Base-by-base conservation (phyloP, 2,888 invertebrate species). In the Polia nebulosa region DNA sequence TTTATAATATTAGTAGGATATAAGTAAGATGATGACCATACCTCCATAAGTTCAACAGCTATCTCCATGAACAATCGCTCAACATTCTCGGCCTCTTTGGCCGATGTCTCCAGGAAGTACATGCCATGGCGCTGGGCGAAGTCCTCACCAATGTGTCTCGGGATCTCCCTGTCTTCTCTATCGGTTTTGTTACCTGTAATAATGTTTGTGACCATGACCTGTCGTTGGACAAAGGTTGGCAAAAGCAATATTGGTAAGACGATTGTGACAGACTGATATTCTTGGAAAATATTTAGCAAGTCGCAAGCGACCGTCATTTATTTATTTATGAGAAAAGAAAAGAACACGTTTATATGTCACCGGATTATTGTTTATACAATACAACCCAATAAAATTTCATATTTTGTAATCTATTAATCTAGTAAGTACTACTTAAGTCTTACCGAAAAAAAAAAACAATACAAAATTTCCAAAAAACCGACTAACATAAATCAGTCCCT, bases 61-160 rank as follows among this genome's bases (percentile, higher is more conserved):
- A 99, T 99, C 95, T 99, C 99, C 97, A 99, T 98, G 92, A 99
- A 99, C 71, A 99, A 96, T 89, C 98, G 97, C 91, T 99, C 99
- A 5, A 99, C 99, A 95, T 99, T 99, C 87, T 99, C 99, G 2
- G 99, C 98, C 94, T 99, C 99, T 91, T 99, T 99, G 0, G 99
- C 99, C 0, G 99, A 99, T 0, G 99, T 99, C 96, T 99, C 99
- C 83, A 99, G 96, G 95, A 99, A 99, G 93, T 99, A 99, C 99
- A 99, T 99, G 86, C 98, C 98, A 89, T 99, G 98, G 83, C 98
- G 97, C 88, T 98, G 98, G 25, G 99, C 98, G 96, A 99, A 99
- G 91, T 99, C 98, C 92, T 98, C 98, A 1, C 99, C 99, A 55
- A 99, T 98, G 89, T 98, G 98, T 34, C 98, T 97, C 1, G 99